Evolutionary conservation across 2,113 vertebrate genomes (phyloP).

Genomic region (Cromileptes altivelis): DNA sequence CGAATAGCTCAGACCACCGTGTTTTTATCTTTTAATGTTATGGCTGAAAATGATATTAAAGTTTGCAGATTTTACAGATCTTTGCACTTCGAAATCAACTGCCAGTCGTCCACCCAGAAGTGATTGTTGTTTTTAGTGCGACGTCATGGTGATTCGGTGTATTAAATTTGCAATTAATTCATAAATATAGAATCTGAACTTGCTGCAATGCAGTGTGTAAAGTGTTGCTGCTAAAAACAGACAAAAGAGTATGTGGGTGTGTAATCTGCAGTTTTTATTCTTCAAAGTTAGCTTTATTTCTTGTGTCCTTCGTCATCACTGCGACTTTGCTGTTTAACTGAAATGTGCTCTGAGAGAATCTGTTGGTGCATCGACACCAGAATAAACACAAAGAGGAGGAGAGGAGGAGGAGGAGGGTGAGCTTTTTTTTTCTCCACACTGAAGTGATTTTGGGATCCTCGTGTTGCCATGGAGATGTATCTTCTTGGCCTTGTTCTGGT

Average conservation of each 20-base stretch:
- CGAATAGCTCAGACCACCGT: too few relatives aligned
- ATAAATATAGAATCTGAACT: too few relatives aligned
- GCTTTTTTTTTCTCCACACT: slow-evolving; percentile 25
- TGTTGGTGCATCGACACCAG: slow-evolving; percentile 30
- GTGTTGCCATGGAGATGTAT: slow-evolving; percentile 54
- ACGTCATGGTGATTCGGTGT: too few relatives aligned
- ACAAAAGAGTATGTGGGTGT: neutral
- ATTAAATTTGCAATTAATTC: too few relatives aligned
- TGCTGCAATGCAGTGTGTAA: too few relatives aligned
- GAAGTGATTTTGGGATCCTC: slow-evolving; percentile 40
- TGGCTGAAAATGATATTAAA: too few relatives aligned
- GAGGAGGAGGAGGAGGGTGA: slow-evolving; percentile 4
- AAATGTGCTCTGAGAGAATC: neutral
- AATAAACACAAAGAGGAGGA: slow-evolving; percentile 1
- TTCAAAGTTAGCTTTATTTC: neutral
- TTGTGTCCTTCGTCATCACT: slow-evolving; percentile 5
- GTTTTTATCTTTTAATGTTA: too few relatives aligned
- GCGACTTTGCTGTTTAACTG: neutral
- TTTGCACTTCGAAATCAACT: too few relatives aligned
- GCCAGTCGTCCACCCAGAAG: too few relatives aligned
- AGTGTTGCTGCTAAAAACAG: neutral
- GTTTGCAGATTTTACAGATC: too few relatives aligned
- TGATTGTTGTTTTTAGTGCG: too few relatives aligned
- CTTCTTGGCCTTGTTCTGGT: slow-evolving; percentile 15
- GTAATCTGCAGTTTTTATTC: neutral